Evolutionary conservation across 2,888 invertebrate species (phyloP), one percentile per base, ranked within the genome.

Genomic region (Leptopilina myrica): DNA sequence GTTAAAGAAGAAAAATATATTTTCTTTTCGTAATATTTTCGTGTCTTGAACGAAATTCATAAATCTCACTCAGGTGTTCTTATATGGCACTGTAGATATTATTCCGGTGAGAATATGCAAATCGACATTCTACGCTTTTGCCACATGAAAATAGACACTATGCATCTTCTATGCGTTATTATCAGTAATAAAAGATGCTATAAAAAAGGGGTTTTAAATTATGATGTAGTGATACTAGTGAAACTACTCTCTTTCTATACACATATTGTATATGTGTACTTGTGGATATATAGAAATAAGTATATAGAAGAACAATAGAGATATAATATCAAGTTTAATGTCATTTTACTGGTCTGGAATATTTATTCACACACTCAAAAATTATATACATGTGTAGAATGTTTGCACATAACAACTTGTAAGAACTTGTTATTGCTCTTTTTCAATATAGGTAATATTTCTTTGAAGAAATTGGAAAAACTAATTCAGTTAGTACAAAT

Each of bases 71-170:
- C 62, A 20, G 62, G 62, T 62, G 62, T 62, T 62, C 62, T 62
- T 62, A 62, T 62, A 20, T 62, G 62, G 62, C 62, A 62, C 20
- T 62, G 62, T 62, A 62, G 62, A 62, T 62, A 62, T 59, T 59
- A 59, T 62, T 62, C 15, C 62, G 8, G 62, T 62, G 62, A 62
- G 62, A 62, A 62, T 62, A 62, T 62, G 62, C 62, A 62, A 62
- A 62, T 62, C 62, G 62, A 62, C 62, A 62, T 62, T 15, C 62
- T 62, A 62, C 62, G 20, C 62, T 62, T 62, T 62, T 62, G 15
- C 59, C 59, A 15, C 59, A 15, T 62, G 20, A 15, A 62, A 15
- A 62, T 62, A 62, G 62, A 15, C 9, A 62, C 62, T 15, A 62
- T 62, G 62, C 62, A 62, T 62, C 62, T 62, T 20, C 62, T 62